phyloP scores from a whole-genome alignment of 1,140 invertebrate species.

The Diprion similis region DNA sequence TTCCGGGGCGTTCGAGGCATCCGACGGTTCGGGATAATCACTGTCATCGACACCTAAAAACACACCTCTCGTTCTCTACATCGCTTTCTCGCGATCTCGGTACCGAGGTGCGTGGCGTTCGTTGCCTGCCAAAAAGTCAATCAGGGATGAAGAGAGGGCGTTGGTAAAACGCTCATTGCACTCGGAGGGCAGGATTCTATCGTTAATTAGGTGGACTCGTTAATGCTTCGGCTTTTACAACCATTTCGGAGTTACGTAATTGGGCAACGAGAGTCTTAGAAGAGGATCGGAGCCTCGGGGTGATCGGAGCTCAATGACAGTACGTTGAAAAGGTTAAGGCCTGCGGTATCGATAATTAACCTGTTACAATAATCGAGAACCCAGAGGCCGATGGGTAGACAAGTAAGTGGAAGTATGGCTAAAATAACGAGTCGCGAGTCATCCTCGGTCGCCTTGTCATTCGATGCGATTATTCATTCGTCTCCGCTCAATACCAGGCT shows the following conservation, averaged over 20 bases:
- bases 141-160: too few species aligned
- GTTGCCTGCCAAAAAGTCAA: too few species aligned
- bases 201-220: not conserved
- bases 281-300: not conserved
- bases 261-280: not conserved
- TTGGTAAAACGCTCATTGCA: too few species aligned
- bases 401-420: not conserved
- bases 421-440: conserved; percentile 4
- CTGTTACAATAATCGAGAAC: not conserved
- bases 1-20: not conserved
- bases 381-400: not conserved
- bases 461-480: not conserved
- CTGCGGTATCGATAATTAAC: not conserved
- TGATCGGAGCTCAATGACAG: not conserved
- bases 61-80: not conserved
- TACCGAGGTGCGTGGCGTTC: too few species aligned
- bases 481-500: too few species aligned
- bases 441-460: conserved; percentile 1
- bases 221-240: not conserved
- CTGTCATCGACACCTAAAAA: conserved; percentile 1
- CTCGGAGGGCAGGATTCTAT: not conserved
- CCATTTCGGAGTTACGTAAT: not conserved
- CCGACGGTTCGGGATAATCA: not conserved
- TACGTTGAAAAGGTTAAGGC: not conserved
- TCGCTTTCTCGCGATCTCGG: not conserved